phyloP scores from a whole-genome alignment of 2,797 vertebrate genomes.

The Tarsius wallacei region DNA sequence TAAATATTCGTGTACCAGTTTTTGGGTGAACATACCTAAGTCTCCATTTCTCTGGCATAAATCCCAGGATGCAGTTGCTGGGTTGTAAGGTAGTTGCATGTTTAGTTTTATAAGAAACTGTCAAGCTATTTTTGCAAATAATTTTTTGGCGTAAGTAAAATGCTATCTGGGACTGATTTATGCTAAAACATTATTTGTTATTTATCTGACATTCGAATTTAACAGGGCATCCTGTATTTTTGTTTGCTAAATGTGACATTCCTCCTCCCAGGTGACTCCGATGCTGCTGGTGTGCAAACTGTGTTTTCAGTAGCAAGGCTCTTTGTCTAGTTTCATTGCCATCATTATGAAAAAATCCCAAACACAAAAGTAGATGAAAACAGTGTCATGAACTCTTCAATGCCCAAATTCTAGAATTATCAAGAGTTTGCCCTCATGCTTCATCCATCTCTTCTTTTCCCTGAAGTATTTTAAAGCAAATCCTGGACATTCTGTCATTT shows the following conservation, averaged over 20 bases:
- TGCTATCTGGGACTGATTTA: background rate
- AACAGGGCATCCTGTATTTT: background rate
- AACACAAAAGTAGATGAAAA: background rate
- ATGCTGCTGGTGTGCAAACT: background rate
- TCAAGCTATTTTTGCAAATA: background rate
- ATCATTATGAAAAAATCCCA: background rate
- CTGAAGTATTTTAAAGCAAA: slow-evolving; percentile 37
- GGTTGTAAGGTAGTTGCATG: background rate
- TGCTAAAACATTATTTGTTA: background rate
- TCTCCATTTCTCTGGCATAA: background rate
- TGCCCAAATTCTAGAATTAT: background rate
- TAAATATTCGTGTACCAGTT: background rate
- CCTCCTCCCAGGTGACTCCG: background rate
- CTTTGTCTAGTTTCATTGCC: background rate
- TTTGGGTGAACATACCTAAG: background rate
- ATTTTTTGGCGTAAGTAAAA: background rate
- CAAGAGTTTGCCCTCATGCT: background rate
- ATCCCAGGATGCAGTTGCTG: background rate
- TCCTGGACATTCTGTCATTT: background rate
- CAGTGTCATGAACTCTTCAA: background rate
- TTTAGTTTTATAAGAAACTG: background rate
- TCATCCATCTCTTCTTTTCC: background rate
- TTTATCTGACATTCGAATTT: slow-evolving; percentile 6
- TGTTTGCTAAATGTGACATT: background rate
- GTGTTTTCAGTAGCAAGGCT: background rate